phyloP scores from a whole-genome alignment of 2,797 vertebrate genomes.

The Acanthurus leucopareius region DNA sequence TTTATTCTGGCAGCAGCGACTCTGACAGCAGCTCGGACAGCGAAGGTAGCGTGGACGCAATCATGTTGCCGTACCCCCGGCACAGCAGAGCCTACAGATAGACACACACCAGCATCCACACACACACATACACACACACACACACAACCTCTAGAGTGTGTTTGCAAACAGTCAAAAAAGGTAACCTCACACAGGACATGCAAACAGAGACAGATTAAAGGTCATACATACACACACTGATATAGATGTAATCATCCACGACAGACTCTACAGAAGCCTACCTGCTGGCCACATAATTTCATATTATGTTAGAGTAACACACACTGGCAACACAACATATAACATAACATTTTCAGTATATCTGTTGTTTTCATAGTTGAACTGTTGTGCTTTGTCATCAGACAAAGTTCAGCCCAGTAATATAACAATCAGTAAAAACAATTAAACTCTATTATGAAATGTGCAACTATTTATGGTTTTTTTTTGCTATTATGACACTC shows the following conservation, averaged over 20 bases:
- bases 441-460: conserved; percentile 46
- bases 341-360: conserved; percentile 14
- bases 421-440: neutral
- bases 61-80: conserved; percentile 89
- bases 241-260: neutral
- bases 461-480: conserved; percentile 68
- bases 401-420: conserved; percentile 52
- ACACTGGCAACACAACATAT: conserved; percentile 17
- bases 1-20: conserved; percentile 97
- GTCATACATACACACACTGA: conserved; percentile 1
- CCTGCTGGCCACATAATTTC: conserved; percentile 14
- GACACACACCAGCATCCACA: conserved; percentile 38
- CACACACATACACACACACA: conserved; percentile 15
- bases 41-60: conserved; percentile 94
- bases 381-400: conserved; percentile 63
- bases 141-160: neutral
- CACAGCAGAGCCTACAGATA: conserved; percentile 85
- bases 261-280: neutral
- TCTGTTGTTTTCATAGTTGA: conserved; percentile 66
- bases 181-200: conserved; percentile 20
- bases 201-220: conserved; percentile 38
- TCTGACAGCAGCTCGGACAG: conserved; percentile 98
- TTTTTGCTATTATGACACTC: conserved; percentile 71
- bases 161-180: conserved; percentile 25
- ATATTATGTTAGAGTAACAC: conserved; percentile 12